phyloP scores from a whole-genome alignment of 2,797 vertebrate genomes.

The Aratinga solstitialis region DNA sequence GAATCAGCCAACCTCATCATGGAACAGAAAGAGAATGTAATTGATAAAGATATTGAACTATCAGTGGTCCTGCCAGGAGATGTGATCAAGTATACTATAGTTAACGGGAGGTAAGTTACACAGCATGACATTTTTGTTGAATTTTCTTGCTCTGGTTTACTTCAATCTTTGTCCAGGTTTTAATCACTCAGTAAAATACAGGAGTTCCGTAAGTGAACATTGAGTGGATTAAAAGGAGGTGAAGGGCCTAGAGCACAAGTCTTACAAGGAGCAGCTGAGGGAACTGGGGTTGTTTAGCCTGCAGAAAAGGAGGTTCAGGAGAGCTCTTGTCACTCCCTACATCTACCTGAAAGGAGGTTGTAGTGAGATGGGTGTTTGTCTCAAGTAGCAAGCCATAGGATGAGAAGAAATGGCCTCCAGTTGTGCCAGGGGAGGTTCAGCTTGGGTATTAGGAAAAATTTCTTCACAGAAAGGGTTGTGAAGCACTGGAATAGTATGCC shows the following conservation, averaged over 20 bases:
- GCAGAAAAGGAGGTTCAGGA: not conserved
- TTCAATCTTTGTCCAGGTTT: not conserved
- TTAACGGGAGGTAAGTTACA: slow-evolving; percentile 87
- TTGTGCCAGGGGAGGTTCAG: not conserved
- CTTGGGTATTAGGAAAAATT: not conserved
- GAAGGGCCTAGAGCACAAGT: not conserved
- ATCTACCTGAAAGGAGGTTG: not conserved
- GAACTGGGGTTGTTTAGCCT: not conserved
- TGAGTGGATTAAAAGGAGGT: not conserved
- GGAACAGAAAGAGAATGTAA: slow-evolving; percentile 90
- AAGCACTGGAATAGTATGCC: not conserved
- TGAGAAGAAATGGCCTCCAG: not conserved
- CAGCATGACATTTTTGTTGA: not conserved
- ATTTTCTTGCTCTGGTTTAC: not conserved
- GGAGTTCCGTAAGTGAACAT: not conserved
- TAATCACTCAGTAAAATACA: not conserved
- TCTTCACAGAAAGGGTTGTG: not conserved
- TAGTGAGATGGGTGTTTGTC: not conserved
- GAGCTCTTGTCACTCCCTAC: not conserved
- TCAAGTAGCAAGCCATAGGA: not conserved
- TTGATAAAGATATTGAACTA: slow-evolving; percentile 88
- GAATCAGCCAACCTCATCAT: slow-evolving; percentile 77
- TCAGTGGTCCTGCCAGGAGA: slow-evolving; percentile 91
- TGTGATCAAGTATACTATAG: slow-evolving; percentile 82
- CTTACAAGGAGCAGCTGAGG: not conserved